phyloP scores from a whole-genome alignment of 2,113 vertebrate species.

The Sinocyclocheilus anophthalmus region DNA sequence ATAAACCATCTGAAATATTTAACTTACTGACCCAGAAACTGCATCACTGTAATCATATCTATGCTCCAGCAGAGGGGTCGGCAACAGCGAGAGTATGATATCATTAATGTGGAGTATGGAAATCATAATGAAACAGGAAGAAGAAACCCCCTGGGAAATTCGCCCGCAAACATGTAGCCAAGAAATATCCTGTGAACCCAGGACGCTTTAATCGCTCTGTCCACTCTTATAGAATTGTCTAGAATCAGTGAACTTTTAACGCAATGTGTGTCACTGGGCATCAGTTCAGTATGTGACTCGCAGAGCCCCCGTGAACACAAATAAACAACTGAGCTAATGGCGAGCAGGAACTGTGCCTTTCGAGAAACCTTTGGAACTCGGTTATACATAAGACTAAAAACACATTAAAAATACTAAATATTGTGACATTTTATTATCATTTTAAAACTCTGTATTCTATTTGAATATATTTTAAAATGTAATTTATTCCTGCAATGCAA shows the following conservation, averaged over 20 bases:
- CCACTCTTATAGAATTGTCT: conserved; percentile 1
- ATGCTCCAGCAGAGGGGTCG: conserved; percentile 65
- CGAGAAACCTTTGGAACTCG: neutral
- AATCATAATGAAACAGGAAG: conserved; percentile 50
- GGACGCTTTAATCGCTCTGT: conserved; percentile 12
- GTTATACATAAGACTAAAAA: neutral
- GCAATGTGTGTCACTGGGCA: conserved; percentile 27
- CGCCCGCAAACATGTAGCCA: neutral
- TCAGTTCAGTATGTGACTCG: conserved; percentile 22
- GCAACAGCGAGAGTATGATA: conserved; percentile 66
- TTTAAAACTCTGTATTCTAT: neutral
- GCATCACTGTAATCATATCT: conserved; percentile 69
- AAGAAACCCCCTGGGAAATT: conserved; percentile 22
- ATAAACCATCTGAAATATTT: conserved; percentile 82
- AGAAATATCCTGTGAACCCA: conserved; percentile 15
- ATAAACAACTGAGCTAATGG: conserved; percentile 22
- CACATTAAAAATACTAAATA: neutral
- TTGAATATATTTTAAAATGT: neutral
- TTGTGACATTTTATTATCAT: too few relatives aligned
- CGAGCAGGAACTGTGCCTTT: neutral
- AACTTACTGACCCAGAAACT: conserved; percentile 82
- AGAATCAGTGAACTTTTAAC: conserved; percentile 18
- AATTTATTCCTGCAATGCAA: too few relatives aligned
- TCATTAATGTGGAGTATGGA: conserved; percentile 64
- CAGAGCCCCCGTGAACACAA: neutral